Evolutionary conservation across 2,797 vertebrate genomes (phyloP), one percentile per base, ranked within the genome.

Genomic region (Pseudochaenichthys georgianus): DNA sequence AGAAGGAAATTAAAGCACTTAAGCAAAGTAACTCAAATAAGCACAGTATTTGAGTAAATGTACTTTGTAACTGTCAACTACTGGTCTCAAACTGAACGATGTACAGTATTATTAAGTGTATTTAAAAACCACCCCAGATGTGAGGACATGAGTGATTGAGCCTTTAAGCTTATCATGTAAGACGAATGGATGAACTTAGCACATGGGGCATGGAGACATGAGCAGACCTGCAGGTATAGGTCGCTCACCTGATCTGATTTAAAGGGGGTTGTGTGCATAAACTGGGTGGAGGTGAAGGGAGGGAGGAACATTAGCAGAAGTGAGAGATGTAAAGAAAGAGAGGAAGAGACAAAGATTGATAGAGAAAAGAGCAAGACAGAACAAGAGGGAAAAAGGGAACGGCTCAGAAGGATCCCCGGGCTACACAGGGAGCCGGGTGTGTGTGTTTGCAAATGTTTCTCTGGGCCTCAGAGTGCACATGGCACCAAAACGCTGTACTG

Each of bases 321-420:
- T 46, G 21, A 55, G 46, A 59, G 45, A 69, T 73, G 81, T 55
- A 46, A 55, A 64, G 54, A 58, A 51, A 70, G 67, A 66, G 21
- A 74, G 68, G 51, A 68, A 52, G 47, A 59, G 17, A 60, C 4
- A 46, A 46, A 81, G 65, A 78, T 13, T 75, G 75, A 78, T 17
- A 68, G 68, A 38, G 64, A 78, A 72, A 75, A 47, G 60, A 83
- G 52, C 31, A 28, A 52, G 80, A 75, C 64, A 75, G 76, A 81
- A 80, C 38, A 62, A 82, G 78, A 84, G 65, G 64, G 72, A 9
- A 52, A 76, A 70, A 72, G 17, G 64, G 47, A 73, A 64, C 62
- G 80, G 91, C 84, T 89, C 92, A 57, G 87, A 88, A 93, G 95
- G 95, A 88, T 94, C 94, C 89, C 92, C 75, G 53, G 95, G 94